Evolutionary conservation across 1,140 invertebrate species (phyloP).

Genomic region (Parasteatoda tepidariorum): DNA sequence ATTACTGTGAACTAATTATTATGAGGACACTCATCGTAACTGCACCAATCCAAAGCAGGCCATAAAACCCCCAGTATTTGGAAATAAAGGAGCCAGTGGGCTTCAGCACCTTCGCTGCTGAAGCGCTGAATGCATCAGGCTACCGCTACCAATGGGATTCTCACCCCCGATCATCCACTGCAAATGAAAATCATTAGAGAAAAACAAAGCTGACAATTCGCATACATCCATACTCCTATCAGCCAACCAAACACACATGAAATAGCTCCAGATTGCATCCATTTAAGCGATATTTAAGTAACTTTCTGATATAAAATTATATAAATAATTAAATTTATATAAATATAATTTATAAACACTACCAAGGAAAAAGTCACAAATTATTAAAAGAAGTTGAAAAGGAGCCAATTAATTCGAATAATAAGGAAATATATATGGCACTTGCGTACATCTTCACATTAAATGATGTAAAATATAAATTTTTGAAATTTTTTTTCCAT

Average conservation of each 20-base stretch:
- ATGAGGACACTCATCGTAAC: constrained; percentile 20
- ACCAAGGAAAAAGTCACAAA: too few relatives aligned
- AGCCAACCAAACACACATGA: not conserved
- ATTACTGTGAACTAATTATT: constrained; percentile 54
- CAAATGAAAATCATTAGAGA: constrained; percentile 60
- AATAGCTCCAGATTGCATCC: not conserved
- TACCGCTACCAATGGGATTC: not conserved
- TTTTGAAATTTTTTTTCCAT: too few relatives aligned
- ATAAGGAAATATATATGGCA: too few relatives aligned
- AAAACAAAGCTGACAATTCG: constrained; percentile 41
- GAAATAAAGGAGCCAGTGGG: constrained; percentile 29
- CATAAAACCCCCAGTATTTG: constrained; percentile 30
- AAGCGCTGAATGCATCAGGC: constrained; percentile 32
- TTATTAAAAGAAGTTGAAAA: too few relatives aligned
- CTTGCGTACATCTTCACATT: too few relatives aligned
- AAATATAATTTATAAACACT: too few relatives aligned
- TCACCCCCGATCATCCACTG: constrained; percentile 39
- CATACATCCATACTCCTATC: constrained; percentile 16
- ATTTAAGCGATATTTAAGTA: not conserved
- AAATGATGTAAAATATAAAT: too few relatives aligned
- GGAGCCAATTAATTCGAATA: too few relatives aligned
- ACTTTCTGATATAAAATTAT: not conserved
- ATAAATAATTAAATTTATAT: too few relatives aligned
- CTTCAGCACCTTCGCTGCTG: constrained; percentile 53
- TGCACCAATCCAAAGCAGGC: constrained; percentile 55